Percentiles rank a stretch among this genome's conserved stretches.
These are phyloP conservation scores for Oreohelix idahoensis DNA, from an alignment of 1,140 invertebrate species.

Conservation along the genomic window DNA sequence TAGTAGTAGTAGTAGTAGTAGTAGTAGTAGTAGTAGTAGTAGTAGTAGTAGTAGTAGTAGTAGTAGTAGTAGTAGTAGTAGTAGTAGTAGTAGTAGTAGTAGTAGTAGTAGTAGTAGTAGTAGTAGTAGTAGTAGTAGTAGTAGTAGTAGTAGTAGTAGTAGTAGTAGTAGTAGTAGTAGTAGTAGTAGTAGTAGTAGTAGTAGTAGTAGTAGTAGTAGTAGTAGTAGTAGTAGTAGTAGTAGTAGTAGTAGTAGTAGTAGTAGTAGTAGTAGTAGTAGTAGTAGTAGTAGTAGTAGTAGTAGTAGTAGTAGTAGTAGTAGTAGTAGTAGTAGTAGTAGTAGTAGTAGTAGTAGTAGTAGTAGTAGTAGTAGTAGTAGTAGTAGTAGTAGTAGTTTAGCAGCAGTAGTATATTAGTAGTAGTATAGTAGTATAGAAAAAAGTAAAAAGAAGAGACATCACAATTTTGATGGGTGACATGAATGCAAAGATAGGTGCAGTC, in stretches of 20 bases:
- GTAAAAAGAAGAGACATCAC: neutral
- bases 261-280: neutral
- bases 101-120: neutral
- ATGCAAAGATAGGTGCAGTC: too few relatives aligned
- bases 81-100: neutral
- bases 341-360: neutral
- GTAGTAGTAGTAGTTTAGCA: neutral
- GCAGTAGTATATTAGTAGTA: neutral
- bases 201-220: too few relatives aligned
- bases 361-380: neutral
- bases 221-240: too few relatives aligned
- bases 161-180: too few relatives aligned
- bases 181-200: too few relatives aligned
- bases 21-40: neutral
- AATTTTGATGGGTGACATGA: too few relatives aligned
- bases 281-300: slow-evolving; percentile 2
- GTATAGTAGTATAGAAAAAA: neutral
- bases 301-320: slow-evolving; percentile 1
- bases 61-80: slow-evolving; percentile 7
- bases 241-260: too few relatives aligned
- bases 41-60: neutral
- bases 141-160: too few relatives aligned
- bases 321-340: slow-evolving; percentile 1
- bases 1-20: neutral
- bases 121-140: neutral